Percentiles rank a stretch among this genome's conserved stretches.
Evolutionary conservation across 35 echinoderm and acorn worm species (phyloP).

Genomic region (Chiridota heheva): DNA sequence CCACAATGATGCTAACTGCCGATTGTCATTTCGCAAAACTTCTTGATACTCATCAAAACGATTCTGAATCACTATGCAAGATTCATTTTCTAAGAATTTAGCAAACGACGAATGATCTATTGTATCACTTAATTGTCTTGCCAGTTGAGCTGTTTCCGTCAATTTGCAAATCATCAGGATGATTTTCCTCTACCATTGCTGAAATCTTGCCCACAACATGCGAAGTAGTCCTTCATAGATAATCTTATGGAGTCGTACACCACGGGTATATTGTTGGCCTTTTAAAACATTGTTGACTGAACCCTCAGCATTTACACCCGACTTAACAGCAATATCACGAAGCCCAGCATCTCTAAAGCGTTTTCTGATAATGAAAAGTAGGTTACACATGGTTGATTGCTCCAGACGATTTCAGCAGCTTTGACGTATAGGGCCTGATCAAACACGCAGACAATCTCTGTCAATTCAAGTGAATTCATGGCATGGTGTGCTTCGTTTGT

Average conservation of each 20-base stretch:
- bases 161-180: neutral
- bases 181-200: neutral
- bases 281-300: slow-evolving; percentile 32
- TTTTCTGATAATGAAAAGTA: slow-evolving; percentile 39
- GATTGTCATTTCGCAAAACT: neutral
- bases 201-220: slow-evolving; percentile 35
- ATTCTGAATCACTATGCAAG: neutral
- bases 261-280: slow-evolving; percentile 39
- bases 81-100: neutral
- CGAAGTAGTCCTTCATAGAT: slow-evolving; percentile 46
- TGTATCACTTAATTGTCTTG: neutral
- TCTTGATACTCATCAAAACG: neutral
- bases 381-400: slow-evolving; percentile 26
- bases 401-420: slow-evolving; percentile 37
- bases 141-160: neutral
- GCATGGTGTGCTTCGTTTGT: neutral
- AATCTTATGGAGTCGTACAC: slow-evolving; percentile 47
- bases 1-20: slow-evolving; percentile 2
- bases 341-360: slow-evolving; percentile 37
- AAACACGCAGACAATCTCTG: slow-evolving; percentile 15
- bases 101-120: neutral
- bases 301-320: neutral
- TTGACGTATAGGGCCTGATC: slow-evolving; percentile 49
- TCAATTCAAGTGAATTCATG: neutral
- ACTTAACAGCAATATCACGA: slow-evolving; percentile 18